Percentiles rank a stretch among this genome's conserved stretches.
Conservation (phyloP, 2,797 vertebrate species). For the Lepus oiostolus region DNA sequence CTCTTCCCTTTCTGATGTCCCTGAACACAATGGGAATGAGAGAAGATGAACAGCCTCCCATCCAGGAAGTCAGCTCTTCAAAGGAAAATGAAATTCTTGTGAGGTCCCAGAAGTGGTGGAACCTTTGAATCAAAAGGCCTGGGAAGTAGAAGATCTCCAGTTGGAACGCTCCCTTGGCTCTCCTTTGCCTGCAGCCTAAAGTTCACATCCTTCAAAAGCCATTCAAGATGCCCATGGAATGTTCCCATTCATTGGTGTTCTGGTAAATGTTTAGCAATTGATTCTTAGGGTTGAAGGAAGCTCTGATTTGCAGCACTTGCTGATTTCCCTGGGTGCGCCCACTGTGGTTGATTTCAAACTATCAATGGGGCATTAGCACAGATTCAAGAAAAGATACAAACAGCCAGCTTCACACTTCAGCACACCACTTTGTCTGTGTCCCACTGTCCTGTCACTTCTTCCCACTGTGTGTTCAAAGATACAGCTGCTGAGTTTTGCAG, state of each 20-base stretch:
- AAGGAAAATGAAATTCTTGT: not conserved
- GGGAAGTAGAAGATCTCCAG: not conserved
- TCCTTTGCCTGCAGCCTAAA: not conserved
- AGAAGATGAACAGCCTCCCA: not conserved
- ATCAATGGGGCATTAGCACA: not conserved
- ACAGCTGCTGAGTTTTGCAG: not conserved
- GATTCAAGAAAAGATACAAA: not conserved
- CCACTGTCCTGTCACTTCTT: not conserved
- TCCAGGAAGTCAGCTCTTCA: not conserved
- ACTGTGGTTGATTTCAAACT: not conserved
- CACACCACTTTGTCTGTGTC: not conserved
- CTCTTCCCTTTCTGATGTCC: not conserved
- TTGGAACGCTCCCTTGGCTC: not conserved
- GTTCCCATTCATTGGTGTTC: not conserved
- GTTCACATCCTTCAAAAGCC: not conserved
- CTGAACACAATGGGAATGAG: not conserved
- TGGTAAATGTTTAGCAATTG: not conserved
- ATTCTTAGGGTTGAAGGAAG: not conserved
- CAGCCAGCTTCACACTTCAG: too few relatives aligned
- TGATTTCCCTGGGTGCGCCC: not conserved
- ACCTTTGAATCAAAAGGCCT: not conserved
- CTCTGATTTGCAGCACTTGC: not conserved
- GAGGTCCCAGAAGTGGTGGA: not conserved
- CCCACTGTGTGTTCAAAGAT: not conserved
- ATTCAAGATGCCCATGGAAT: not conserved